Percentiles rank a stretch among this genome's conserved stretches.
These are phyloP conservation scores for Cryptus viduatorius DNA, from an alignment of 2,888 invertebrate species.

Conservation along the genomic window DNA sequence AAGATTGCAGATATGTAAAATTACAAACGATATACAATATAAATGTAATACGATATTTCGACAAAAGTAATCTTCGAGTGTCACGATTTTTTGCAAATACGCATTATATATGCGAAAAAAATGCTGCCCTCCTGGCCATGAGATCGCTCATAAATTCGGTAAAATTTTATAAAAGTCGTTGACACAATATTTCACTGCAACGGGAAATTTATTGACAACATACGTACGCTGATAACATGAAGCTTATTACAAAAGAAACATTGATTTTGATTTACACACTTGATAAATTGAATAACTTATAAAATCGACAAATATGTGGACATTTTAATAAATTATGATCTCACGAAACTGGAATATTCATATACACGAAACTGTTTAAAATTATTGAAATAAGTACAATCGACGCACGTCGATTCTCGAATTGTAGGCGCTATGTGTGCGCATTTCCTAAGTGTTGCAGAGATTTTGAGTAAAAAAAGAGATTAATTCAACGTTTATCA, in stretches of 20 bases:
- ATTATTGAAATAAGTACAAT: constrained; percentile 16
- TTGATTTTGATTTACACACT: constrained; percentile 41
- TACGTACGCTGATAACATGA: constrained; percentile 14
- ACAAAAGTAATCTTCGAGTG: too few relatives aligned
- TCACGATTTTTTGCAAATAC: too few relatives aligned
- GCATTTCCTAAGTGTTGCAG: constrained; percentile 48
- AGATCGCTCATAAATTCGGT: neutral
- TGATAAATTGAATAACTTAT: constrained; percentile 32
- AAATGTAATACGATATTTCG: too few relatives aligned
- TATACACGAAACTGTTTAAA: constrained; percentile 1
- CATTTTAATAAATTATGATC: constrained; percentile 48
- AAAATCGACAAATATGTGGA: constrained; percentile 9
- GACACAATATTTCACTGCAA: constrained; percentile 39
- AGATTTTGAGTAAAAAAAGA: constrained; percentile 37
- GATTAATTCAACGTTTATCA: constrained; percentile 51
- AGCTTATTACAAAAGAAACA: constrained; percentile 51
- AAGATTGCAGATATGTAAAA: too few relatives aligned
- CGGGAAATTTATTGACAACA: constrained; percentile 55
- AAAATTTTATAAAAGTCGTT: neutral
- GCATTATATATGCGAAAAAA: too few relatives aligned
- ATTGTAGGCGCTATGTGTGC: neutral
- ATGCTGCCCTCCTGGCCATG: too few relatives aligned
- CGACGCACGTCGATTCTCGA: neutral
- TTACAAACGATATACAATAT: too few relatives aligned
- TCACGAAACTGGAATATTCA: constrained; percentile 12